Conservation (phyloP, 2,113 vertebrate genomes). For the Elaphurus davidianus region DNA sequence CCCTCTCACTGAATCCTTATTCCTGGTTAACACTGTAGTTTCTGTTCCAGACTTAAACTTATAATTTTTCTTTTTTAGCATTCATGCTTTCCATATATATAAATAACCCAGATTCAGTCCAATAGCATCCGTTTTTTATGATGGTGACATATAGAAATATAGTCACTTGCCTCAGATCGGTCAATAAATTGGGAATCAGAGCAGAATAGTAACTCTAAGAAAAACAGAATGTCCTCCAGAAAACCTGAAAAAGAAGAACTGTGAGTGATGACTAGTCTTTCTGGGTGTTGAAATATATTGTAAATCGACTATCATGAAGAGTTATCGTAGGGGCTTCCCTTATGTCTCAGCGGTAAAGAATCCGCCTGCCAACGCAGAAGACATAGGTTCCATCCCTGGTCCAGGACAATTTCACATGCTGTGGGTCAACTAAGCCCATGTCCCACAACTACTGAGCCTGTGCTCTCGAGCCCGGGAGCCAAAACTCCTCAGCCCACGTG, state of each 20-base stretch:
- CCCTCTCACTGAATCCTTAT: conserved; percentile 27
- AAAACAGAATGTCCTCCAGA: neutral
- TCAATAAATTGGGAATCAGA: neutral
- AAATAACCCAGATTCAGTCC: neutral
- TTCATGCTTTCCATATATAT: neutral
- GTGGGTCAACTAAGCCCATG: neutral
- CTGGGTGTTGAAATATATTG: neutral
- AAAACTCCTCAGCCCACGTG: neutral
- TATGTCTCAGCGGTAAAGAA: neutral
- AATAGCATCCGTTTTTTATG: neutral
- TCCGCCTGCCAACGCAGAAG: rapidly evolving
- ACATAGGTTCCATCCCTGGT: neutral
- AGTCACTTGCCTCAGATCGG: neutral
- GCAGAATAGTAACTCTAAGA: neutral
- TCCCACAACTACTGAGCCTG: neutral
- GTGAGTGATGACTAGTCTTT: neutral
- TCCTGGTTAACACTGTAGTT: conserved; percentile 58
- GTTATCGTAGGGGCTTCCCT: neutral
- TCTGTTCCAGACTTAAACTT: neutral
- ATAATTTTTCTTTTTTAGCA: neutral
- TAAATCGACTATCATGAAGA: neutral
- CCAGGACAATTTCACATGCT: neutral
- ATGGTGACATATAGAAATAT: neutral
- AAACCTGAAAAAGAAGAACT: neutral
- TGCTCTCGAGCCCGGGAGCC: neutral